phyloP scores from a whole-genome alignment of 2,797 vertebrate genomes.

The Phrynocephalus forsythii region DNA sequence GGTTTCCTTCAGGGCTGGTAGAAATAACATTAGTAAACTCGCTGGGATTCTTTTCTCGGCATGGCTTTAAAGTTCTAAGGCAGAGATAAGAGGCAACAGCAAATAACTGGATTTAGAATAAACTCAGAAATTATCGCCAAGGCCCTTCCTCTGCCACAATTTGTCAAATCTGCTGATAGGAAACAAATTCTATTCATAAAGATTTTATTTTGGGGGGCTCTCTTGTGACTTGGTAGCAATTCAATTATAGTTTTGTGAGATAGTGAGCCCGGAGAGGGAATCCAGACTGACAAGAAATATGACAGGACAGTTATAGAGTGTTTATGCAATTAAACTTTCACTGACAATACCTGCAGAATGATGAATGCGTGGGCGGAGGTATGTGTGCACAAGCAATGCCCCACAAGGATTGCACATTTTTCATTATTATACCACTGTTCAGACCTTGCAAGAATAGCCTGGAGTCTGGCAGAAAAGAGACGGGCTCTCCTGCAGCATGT shows the following conservation, averaged over 20 bases:
- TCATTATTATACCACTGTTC: slow-evolving; percentile 91
- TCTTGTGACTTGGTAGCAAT: slow-evolving; percentile 93
- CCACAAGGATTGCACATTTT: slow-evolving; percentile 90
- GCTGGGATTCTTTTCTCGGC: slow-evolving; percentile 63
- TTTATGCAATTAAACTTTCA: slow-evolving; percentile 99
- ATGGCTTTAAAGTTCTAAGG: slow-evolving; percentile 78
- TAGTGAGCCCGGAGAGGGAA: slow-evolving; percentile 93
- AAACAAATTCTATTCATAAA: slow-evolving; percentile 97
- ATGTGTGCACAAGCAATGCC: slow-evolving; percentile 84
- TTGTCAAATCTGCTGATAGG: slow-evolving; percentile 93
- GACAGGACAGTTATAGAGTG: slow-evolving; percentile 99
- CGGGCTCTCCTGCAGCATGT: slow-evolving; percentile 78
- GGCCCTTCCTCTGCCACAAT: slow-evolving; percentile 88
- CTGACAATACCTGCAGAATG: slow-evolving; percentile 93
- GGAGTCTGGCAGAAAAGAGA: slow-evolving; percentile 79
- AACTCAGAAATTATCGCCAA: slow-evolving; percentile 88
- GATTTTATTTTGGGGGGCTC: slow-evolving; percentile 81
- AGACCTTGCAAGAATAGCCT: slow-evolving; percentile 87
- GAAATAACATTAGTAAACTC: slow-evolving; percentile 69
- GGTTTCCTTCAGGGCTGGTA: slow-evolving; percentile 64
- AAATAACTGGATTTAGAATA: slow-evolving; percentile 89
- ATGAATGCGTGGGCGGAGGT: slow-evolving; percentile 91
- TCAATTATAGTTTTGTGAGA: slow-evolving; percentile 98
- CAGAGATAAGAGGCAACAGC: slow-evolving; percentile 86
- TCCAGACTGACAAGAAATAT: slow-evolving; percentile 95